Base-by-base conservation (phyloP, 2,113 vertebrate species). In the Salvator merianae region DNA sequence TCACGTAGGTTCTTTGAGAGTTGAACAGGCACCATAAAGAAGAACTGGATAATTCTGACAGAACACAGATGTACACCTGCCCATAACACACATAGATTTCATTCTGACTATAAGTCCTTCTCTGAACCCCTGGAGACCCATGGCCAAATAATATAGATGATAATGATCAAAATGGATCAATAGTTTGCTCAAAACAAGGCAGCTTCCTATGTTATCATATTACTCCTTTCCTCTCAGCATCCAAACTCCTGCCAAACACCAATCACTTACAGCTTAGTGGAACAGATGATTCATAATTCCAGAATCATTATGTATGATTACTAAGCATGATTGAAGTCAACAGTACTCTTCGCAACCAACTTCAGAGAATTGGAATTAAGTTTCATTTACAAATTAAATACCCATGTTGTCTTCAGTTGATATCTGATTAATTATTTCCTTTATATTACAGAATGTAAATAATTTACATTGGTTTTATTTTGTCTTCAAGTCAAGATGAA, bases 371-470 rank as follows among this genome's bases (percentile, higher is more conserved):
- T 6, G 65, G 77, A 71, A 66, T 66, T 66, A 84, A 71, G 36
- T 18, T 26, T 65, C 65, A 84, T 84, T 84, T 78, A 2, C 65
- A 84, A 71, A 84, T 78, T 40, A 43, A 70, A 70, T 40, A 43
- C 70, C 30, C 22, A 84, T 36, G 77, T 71, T 9, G 12, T 34
- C 53, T 78, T 70, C 34, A 84, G 77, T 24, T 40, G 68, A 77
- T 84, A 65, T 62, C 63, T 38, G 82, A 30, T 22, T 47, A 32
- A 55, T 71, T 71, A 36, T 71, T 81, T 77, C n/a, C 70, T 71
- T 77, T 78, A 69, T 32, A 30, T 30, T 40, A 22, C 16, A 47
- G 40, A 83, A 71, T 69, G 77, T 70, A 43, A 78, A 77, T 43
- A 78, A 71, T 70, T 26, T 77, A 36, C 9, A 34, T 55, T 43